Evolutionary conservation across 2,797 vertebrate species (phyloP).

Genomic region (Eulemur mongoz): DNA sequence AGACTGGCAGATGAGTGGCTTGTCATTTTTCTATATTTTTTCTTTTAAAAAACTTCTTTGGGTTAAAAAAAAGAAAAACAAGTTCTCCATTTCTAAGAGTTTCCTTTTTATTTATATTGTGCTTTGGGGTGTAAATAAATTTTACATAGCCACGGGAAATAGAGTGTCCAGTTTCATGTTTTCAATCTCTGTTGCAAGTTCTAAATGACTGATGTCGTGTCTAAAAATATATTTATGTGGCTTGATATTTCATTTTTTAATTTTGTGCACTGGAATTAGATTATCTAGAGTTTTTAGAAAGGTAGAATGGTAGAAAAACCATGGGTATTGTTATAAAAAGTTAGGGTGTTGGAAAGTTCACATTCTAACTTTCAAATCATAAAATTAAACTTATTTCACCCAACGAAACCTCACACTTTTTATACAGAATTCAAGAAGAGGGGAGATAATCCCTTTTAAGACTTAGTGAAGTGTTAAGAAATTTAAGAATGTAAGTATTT

Average conservation of each 20-base stretch:
- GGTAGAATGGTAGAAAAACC: constrained; percentile 19
- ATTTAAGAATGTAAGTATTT: constrained; percentile 58
- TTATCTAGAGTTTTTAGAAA: constrained; percentile 42
- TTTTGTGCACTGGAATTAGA: constrained; percentile 52
- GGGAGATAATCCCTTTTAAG: constrained; percentile 65
- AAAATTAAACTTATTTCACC: constrained; percentile 60
- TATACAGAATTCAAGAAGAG: constrained; percentile 57
- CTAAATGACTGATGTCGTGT: constrained; percentile 75
- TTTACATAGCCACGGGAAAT: constrained; percentile 79
- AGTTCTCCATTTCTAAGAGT: background rate
- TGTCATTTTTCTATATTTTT: constrained; percentile 15
- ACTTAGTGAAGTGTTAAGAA: constrained; percentile 70
- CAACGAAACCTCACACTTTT: constrained; percentile 32
- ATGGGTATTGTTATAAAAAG: constrained; percentile 47
- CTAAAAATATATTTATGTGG: constrained; percentile 78
- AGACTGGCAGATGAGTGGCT: background rate
- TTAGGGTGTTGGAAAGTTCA: background rate
- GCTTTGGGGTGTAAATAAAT: constrained; percentile 81
- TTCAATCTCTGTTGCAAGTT: constrained; percentile 83
- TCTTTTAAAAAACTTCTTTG: background rate
- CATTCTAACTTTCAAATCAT: constrained; percentile 37
- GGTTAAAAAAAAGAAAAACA: background rate
- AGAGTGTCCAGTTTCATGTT: constrained; percentile 81
- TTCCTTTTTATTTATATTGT: constrained; percentile 55
- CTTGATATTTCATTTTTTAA: constrained; percentile 65